Evolutionary conservation across 1,140 invertebrate species (phyloP), one percentile per base, ranked within the genome.

Genomic region (Sogatella furcifera): DNA sequence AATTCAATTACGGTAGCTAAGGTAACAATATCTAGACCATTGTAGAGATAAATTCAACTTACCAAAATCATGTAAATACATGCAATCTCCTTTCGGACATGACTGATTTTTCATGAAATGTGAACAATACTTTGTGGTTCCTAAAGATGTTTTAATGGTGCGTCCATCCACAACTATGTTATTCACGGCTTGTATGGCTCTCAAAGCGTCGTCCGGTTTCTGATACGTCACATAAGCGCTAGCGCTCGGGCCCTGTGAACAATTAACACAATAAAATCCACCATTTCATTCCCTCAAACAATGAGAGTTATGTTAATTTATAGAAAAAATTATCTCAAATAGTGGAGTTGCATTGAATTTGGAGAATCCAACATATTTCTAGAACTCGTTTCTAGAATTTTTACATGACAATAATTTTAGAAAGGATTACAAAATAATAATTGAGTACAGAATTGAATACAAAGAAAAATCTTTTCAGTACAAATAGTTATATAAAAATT

Each of bases 101-200:
- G 89, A 82, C 73, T 94, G 89, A 77, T 96, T 95, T 74, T 95
- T 93, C 84, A 99, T 90, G 77, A 98, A 99, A 78, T 97, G 94
- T 74, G 95, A 97, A 83, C 97, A 99, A 78, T 99, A 99, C 79
- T 99, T 99, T 62, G 97, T 99, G 53, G 97, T 99, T 61, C 97
- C 97, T 65, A 99, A 79, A 64, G 95, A 98, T 62, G 94, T 95
- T 80, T 98, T 98, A 67, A 99, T 84, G 62, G 92, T 88, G 70
- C 94, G 81, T 49, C 93, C 93, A 77, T 98, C 96, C 68, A 99
- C 86, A 74, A 85, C 84, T 69, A 95, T 88, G 78, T 98, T 98
- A 78, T 98, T 98, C 63, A 99, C 92, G 73, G 90, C 88, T 77
- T 97, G 86, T 73, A 99, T 98, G 52, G 97, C 95, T 69, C 90